These are phyloP conservation scores for Clavelina lepadiformis DNA, from an alignment of 23 tunicate species.

Conservation along the genomic window DNA sequence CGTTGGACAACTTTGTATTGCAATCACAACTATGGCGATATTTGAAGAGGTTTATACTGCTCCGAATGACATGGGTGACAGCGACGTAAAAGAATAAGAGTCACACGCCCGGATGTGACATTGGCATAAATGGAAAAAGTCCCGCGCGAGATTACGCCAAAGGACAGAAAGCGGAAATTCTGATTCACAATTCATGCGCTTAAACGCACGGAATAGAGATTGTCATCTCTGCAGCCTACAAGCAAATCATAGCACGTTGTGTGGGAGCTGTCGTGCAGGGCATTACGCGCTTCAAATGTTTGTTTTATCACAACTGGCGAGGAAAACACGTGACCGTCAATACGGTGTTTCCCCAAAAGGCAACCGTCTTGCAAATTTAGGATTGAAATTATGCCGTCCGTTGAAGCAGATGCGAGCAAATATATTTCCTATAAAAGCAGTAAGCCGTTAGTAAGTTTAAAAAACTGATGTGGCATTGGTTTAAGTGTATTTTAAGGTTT, in stretches of 20 bases:
- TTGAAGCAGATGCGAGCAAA: slow-evolving; percentile 39
- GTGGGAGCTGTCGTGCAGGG: background rate
- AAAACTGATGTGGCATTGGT: background rate
- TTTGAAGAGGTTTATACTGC: too few relatives aligned
- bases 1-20: too few relatives aligned
- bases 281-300: background rate
- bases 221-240: slow-evolving; percentile 66
- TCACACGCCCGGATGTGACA: too few relatives aligned
- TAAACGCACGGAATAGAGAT: slow-evolving; percentile 19
- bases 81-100: too few relatives aligned
- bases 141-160: too few relatives aligned
- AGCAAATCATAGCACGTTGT: slow-evolving; percentile 7
- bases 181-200: too few relatives aligned
- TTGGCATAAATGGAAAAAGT: too few relatives aligned
- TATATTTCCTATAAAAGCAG: background rate
- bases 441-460: background rate
- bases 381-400: slow-evolving; percentile 35
- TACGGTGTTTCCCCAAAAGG: slow-evolving; percentile 14
- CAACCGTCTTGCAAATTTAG: slow-evolving; percentile 29
- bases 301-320: slow-evolving; percentile 53
- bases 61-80: too few relatives aligned
- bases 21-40: too few relatives aligned
- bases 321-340: slow-evolving; percentile 68
- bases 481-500: background rate
- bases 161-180: too few relatives aligned